These are phyloP conservation scores for Dryobotodes eremita DNA, from an alignment of 2,888 invertebrate genomes.

Conservation along the genomic window DNA sequence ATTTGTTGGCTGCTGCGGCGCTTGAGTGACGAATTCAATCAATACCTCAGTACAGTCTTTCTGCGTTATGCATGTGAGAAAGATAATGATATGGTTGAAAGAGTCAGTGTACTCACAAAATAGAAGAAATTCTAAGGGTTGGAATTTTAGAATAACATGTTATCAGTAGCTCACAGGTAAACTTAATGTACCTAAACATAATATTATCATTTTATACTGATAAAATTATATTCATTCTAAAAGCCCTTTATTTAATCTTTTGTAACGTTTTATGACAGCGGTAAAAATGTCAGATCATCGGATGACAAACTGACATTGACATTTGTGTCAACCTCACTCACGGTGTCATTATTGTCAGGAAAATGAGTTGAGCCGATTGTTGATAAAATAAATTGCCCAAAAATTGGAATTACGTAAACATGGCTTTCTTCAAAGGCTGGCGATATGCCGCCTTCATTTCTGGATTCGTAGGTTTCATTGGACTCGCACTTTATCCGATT, in stretches of 20 bases:
- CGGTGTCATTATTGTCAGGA: conserved; percentile 10
- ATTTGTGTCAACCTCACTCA: not conserved
- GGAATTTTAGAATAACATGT: not conserved
- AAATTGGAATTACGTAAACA: conserved; percentile 58
- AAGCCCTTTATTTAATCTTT: not conserved
- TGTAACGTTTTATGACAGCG: too few species aligned
- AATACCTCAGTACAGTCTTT: not conserved
- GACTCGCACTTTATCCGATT: conserved; percentile 90
- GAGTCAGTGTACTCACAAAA: not conserved
- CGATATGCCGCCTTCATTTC: conserved; percentile 89
- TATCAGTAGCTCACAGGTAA: too few species aligned
- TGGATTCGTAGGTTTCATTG: conserved; percentile 90
- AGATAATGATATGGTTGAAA: not conserved
- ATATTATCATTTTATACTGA: not conserved
- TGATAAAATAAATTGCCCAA: conserved; percentile 31
- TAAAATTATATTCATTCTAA: not conserved
- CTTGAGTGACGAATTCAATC: not conserved
- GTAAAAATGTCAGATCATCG: not conserved
- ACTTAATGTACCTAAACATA: not conserved
- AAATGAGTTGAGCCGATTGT: conserved; percentile 17
- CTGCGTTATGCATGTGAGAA: not conserved
- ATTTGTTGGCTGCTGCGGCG: not conserved
- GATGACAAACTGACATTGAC: conserved; percentile 4
- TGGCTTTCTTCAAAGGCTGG: conserved; percentile 85
- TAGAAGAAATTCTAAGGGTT: not conserved